Conservation (phyloP, 2,888 invertebrate genomes). For the Emesis russula region DNA sequence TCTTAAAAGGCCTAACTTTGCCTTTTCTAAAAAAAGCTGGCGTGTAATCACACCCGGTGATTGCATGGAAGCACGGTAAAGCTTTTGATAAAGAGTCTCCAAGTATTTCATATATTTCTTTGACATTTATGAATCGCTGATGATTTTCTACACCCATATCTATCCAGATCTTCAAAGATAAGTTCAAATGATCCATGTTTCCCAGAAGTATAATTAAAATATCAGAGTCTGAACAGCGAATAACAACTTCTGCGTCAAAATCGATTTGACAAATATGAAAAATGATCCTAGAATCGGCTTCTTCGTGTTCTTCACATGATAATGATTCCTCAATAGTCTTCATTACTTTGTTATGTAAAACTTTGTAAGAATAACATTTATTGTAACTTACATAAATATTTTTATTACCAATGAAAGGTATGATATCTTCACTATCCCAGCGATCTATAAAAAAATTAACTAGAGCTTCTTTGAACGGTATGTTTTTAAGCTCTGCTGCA, state of each 20-base stretch:
- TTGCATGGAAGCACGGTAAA: constrained; percentile 71
- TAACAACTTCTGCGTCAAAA: constrained; percentile 50
- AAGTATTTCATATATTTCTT: constrained; percentile 69
- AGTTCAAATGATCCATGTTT: constrained; percentile 64
- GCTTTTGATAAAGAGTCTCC: constrained; percentile 54
- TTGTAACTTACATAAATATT: constrained; percentile 48
- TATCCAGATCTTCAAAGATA: constrained; percentile 46
- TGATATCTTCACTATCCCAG: neutral
- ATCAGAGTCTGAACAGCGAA: constrained; percentile 84
- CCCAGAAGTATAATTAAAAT: constrained; percentile 85
- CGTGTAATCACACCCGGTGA: constrained; percentile 72
- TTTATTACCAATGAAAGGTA: constrained; percentile 59
- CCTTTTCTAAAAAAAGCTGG: constrained; percentile 56
- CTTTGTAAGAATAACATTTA: constrained; percentile 59
- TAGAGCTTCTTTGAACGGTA: neutral
- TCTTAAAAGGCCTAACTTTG: constrained; percentile 22
- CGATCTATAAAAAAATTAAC: constrained; percentile 28
- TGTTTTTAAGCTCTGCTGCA: neutral
- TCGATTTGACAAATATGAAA: constrained; percentile 70
- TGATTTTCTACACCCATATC: constrained; percentile 47
- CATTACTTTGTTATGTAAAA: constrained; percentile 40
- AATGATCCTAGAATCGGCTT: constrained; percentile 81
- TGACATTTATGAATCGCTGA: constrained; percentile 56
- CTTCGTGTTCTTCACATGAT: constrained; percentile 79
- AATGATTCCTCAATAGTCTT: constrained; percentile 67